phyloP scores from a whole-genome alignment of 2,888 invertebrate genomes.

The Ophraella communa region DNA sequence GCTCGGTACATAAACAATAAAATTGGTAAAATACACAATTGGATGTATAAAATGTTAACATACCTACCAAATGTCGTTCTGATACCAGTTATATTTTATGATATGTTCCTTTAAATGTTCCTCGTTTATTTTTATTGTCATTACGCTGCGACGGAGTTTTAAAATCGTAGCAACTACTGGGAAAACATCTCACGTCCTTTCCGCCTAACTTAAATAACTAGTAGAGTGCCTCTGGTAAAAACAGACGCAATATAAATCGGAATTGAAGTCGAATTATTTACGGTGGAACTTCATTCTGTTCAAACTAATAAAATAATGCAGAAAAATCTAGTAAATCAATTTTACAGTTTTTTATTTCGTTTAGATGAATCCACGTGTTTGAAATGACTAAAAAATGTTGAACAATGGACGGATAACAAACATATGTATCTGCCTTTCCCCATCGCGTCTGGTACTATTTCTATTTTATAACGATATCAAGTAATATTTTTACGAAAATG shows the following conservation, averaged over 20 bases:
- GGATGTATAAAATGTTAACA: background rate
- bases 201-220: conserved; percentile 36
- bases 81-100: background rate
- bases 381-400: no score
- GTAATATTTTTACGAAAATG: no score
- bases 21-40: background rate
- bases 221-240: conserved; percentile 36
- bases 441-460: no score
- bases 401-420: no score
- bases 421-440: no score
- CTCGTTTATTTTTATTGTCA: background rate
- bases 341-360: no score
- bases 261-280: background rate
- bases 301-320: background rate
- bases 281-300: background rate
- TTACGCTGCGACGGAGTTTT: conserved; percentile 4
- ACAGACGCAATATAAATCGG: conserved; percentile 31
- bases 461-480: no score
- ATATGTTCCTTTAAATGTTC: background rate
- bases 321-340: background rate
- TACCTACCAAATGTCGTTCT: no score
- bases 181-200: conserved; percentile 30
- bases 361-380: no score
- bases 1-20: no score
- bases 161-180: conserved; percentile 21